phyloP scores from a whole-genome alignment of 2,888 invertebrate genomes.

The Strigamia maritima region DNA sequence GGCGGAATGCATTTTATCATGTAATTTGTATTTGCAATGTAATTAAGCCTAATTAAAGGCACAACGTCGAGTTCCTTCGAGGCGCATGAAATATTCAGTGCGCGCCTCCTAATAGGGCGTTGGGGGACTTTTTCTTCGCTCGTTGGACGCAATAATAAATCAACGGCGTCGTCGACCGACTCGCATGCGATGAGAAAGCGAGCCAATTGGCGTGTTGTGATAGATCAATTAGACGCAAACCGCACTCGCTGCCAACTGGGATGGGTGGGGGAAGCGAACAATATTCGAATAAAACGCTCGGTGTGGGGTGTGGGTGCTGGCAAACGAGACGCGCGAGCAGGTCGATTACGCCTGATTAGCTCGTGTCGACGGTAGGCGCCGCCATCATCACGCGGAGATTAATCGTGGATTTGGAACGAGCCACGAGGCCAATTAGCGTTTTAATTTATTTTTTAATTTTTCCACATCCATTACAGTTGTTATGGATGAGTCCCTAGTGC shows the following conservation, averaged over 20 bases:
- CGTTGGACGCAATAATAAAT: conserved; percentile 36
- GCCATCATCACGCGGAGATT: conserved; percentile 37
- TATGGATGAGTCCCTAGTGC: conserved; percentile 30
- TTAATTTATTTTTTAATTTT: conserved; percentile 39
- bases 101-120: conserved; percentile 28
- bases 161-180: conserved; percentile 15
- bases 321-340: conserved; percentile 34
- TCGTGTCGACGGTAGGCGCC: conserved; percentile 25
- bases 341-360: conserved; percentile 41
- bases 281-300: background rate
- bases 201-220: conserved; percentile 38
- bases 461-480: conserved; percentile 7
- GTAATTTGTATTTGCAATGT: conserved; percentile 40
- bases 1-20: conserved; percentile 20
- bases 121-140: conserved; percentile 17
- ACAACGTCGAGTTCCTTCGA: conserved; percentile 12
- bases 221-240: conserved; percentile 40
- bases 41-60: conserved; percentile 37
- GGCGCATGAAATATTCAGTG: conserved; percentile 33
- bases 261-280: background rate
- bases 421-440: conserved; percentile 41
- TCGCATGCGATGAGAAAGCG: background rate
- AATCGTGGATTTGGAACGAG: conserved; percentile 41
- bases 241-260: conserved; percentile 21
- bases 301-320: background rate